Evolutionary conservation across 2,888 invertebrate species (phyloP).

Genomic region (Zele albiditarsus): DNA sequence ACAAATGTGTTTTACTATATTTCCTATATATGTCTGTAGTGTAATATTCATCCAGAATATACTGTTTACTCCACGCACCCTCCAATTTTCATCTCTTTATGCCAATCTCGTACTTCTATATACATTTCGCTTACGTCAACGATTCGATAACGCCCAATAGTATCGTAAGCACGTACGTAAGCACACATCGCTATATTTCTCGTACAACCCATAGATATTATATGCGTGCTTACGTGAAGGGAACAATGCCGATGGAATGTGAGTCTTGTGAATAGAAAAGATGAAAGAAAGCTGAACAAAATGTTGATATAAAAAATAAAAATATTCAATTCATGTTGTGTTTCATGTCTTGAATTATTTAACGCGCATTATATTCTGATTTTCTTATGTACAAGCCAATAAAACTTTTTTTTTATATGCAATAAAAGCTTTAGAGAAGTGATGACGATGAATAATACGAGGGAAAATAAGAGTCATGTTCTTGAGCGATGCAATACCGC

Average conservation of each 20-base stretch:
- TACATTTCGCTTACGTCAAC: slow-evolving; percentile 15
- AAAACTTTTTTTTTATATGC: not conserved
- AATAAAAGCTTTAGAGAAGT: not conserved
- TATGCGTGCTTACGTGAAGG: not conserved
- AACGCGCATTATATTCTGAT: not conserved
- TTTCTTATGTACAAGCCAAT: not conserved
- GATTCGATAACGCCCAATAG: slow-evolving; percentile 8
- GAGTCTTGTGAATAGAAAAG: not conserved
- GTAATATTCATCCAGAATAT: not conserved
- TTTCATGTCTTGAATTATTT: not conserved
- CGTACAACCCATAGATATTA: not conserved
- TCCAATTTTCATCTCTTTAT: slow-evolving; percentile 3
- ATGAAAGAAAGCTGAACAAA: not conserved
- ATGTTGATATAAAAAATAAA: not conserved
- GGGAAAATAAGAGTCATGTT: too few species aligned
- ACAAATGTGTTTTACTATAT: not conserved
- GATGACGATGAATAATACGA: not conserved
- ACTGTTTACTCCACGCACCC: not conserved
- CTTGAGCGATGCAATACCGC: too few species aligned
- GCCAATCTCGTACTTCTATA: slow-evolving; percentile 8
- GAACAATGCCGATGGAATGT: not conserved
- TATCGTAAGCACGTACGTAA: slow-evolving; percentile 25
- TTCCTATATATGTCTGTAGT: not conserved
- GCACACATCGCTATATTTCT: slow-evolving; percentile 7
- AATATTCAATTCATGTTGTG: not conserved